Evolutionary conservation across 2,113 vertebrate species (phyloP).

Genomic region (Willisornis vidua): DNA sequence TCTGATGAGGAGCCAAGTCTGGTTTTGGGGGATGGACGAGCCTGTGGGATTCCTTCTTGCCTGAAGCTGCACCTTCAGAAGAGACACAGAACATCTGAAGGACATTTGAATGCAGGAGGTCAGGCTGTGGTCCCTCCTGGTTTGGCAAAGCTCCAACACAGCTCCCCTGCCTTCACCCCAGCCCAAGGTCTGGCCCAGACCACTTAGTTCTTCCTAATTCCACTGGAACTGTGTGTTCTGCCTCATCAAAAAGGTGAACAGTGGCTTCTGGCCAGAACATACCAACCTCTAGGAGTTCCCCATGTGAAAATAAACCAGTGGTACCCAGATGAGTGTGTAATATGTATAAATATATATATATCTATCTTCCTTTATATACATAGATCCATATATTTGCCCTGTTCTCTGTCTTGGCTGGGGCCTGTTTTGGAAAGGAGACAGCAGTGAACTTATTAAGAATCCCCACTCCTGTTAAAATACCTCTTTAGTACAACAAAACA

Average conservation of each 20-base stretch:
- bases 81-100: background rate
- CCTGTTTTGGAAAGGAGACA: slow-evolving; percentile 51
- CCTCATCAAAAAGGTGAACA: background rate
- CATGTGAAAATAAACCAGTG: background rate
- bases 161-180: background rate
- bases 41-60: background rate
- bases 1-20: background rate
- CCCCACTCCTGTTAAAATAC: slow-evolving; percentile 54
- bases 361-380: background rate
- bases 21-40: rapidly evolving
- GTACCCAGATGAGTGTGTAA: background rate
- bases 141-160: background rate
- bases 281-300: background rate
- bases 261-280: background rate
- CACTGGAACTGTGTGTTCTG: background rate
- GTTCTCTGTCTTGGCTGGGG: background rate
- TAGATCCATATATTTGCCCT: background rate
- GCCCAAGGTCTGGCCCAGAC: background rate
- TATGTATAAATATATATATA: background rate
- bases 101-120: background rate
- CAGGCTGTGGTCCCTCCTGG: background rate
- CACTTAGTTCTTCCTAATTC: background rate
- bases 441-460: slow-evolving; percentile 54
- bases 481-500: slow-evolving; percentile 56
- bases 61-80: background rate